Evolutionary conservation across 2,797 vertebrate species (phyloP), one percentile per base, ranked within the genome.

Genomic region (Falco berigora): DNA sequence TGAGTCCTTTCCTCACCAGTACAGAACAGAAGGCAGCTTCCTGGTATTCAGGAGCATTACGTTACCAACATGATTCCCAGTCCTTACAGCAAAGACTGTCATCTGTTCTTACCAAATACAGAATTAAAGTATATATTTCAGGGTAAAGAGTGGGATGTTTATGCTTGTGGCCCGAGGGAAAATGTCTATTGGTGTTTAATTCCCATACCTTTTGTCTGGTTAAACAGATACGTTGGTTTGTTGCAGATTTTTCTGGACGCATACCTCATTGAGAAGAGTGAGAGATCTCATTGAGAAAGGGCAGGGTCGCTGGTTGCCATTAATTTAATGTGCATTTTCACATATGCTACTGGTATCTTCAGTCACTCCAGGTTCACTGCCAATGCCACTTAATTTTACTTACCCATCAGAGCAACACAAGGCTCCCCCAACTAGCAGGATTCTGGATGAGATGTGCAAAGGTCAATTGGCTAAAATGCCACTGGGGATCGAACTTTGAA

Each of bases 61-160:
- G 21, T 36, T 77, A 55, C 30, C 42, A 63, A 80, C 18, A 80
- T 3, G 12, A 81, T 79, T 91, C 46, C 34, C 46, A 79, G 50
- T 62, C 34, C 67, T 82, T 93, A 49, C 13, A 63, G 52, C 73
- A 81, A 13, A 72, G 25, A 24, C 18, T 52, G 38, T 90, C 49
- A 19, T 80, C 76, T 95, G 66, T 74, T 72, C 74, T 92, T 38
- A 83, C n/a, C 66, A 92, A 71, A 77, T 49, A 79, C 27, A 64
- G 58, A 93, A 77, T 74, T 85, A 66, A 86, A 90, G 8, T 42
- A 27, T 59, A 7, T 81, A 91, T 93, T 96, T 86, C 53, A 88
- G 62, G 15, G 10, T 52, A 58, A 22, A 19, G 21, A 84, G 62
- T 75, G 46, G 46, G 58, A 58, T 90, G 62, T 58, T 72, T 88